Evolutionary conservation across 2,113 vertebrate species (phyloP).

Genomic region (Microcebus tavaratra): DNA sequence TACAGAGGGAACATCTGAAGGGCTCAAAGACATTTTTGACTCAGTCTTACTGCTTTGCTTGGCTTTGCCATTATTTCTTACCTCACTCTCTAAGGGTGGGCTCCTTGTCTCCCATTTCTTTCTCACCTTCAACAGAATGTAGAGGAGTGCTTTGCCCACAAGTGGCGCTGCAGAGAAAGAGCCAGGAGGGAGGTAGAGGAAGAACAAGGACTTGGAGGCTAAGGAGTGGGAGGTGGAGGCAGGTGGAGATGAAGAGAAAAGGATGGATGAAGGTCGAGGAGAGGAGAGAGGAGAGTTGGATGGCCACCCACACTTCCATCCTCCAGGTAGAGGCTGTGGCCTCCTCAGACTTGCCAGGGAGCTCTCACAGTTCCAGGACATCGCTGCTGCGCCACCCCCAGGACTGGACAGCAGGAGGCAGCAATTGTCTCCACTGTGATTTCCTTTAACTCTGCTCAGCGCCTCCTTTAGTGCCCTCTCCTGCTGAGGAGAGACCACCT

Average conservation of each 20-base stretch:
- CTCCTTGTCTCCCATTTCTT: background rate
- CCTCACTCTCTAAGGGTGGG: background rate
- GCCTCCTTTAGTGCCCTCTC: background rate
- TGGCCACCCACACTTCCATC: too few relatives aligned
- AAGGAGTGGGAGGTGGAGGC: background rate
- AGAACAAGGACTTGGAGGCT: background rate
- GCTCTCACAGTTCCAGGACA: background rate
- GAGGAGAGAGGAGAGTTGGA: background rate
- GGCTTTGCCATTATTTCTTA: background rate
- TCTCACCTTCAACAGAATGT: background rate
- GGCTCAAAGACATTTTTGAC: background rate
- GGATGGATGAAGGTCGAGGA: background rate
- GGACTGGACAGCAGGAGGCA: background rate
- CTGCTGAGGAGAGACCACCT: background rate
- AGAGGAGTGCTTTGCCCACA: background rate
- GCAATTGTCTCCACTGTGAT: background rate
- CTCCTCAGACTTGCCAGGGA: background rate
- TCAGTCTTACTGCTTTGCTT: background rate
- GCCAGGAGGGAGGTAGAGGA: background rate
- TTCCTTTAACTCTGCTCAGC: background rate
- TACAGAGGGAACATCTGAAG: background rate
- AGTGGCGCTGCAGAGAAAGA: background rate
- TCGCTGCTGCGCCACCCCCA: accelerated
- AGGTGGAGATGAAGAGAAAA: background rate
- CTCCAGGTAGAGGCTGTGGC: background rate